A percentile compares a stretch with the other conserved stretches of the same genome.
Evolutionary conservation across 2,888 invertebrate genomes (phyloP).

Genomic region (Melieria omissa): DNA sequence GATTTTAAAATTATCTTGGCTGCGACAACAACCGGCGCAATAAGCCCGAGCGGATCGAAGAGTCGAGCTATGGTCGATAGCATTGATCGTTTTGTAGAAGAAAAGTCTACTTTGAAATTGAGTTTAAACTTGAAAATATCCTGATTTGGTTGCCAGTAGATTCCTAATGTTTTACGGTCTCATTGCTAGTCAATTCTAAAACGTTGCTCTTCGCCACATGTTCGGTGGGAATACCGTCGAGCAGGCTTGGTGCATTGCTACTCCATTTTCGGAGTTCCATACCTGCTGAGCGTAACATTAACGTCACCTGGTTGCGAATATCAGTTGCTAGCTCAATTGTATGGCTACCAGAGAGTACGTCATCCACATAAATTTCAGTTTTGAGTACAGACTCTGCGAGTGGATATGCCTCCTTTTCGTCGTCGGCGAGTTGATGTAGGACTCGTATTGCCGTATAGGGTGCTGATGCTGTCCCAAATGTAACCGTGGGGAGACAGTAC

Average conservation of each 20-base stretch:
- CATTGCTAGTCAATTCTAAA: not conserved
- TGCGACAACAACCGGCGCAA: constrained; percentile 14
- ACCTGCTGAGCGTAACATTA: not conserved
- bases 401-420: no score
- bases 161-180: constrained; percentile 1
- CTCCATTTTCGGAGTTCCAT: not conserved
- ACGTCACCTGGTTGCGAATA: not conserved
- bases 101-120: no score
- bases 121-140: not conserved
- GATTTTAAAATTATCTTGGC: constrained; percentile 6
- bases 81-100: no score
- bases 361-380: no score
- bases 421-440: no score
- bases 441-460: no score
- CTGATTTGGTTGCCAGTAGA: not conserved
- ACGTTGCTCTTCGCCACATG: no score
- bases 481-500: constrained; percentile 29
- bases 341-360: no score
- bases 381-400: no score
- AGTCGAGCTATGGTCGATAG: constrained; percentile 15
- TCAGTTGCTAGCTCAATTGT: not conserved
- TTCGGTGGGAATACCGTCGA: no score
- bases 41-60: constrained; percentile 13
- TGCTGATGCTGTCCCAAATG: not conserved
- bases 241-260: not conserved